These are phyloP conservation scores for Mastomys natalensis DNA, from an alignment of 2,113 vertebrate species.

Conservation along the genomic window DNA sequence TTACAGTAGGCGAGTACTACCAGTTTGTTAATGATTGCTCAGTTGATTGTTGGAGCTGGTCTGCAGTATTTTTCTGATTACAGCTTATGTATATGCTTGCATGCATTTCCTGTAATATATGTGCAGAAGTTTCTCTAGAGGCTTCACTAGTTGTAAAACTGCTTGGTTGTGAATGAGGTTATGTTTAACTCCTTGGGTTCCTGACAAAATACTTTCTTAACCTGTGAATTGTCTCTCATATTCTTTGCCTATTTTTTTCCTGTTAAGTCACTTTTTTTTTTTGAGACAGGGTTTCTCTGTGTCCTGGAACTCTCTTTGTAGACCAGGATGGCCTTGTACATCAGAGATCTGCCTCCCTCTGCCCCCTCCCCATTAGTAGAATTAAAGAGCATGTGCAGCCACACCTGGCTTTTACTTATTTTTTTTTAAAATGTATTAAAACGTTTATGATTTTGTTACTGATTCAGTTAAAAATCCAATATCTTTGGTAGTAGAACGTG, in stretches of 20 bases:
- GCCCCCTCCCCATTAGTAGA: background rate
- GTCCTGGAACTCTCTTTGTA: background rate
- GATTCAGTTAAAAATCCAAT: background rate
- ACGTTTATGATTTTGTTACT: background rate
- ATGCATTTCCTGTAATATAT: background rate
- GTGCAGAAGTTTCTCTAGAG: background rate
- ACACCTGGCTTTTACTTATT: background rate
- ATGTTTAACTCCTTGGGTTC: background rate
- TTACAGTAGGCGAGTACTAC: background rate
- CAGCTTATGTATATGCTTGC: background rate
- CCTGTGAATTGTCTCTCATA: background rate
- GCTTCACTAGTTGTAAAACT: conserved; percentile 11
- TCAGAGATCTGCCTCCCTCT: background rate
- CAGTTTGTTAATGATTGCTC: background rate
- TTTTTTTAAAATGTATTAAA: conserved; percentile 25
- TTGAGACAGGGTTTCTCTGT: background rate
- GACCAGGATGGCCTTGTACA: background rate
- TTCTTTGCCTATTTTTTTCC: background rate
- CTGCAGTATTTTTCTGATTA: background rate
- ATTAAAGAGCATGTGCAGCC: background rate
- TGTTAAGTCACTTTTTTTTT: background rate
- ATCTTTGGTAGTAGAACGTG: conserved; percentile 11
- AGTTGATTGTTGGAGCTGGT: background rate
- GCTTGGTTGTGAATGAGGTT: background rate
- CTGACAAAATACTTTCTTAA: background rate